These are phyloP conservation scores for Notodonta dromedarius DNA, from an alignment of 2,888 invertebrate genomes.

Conservation along the genomic window DNA sequence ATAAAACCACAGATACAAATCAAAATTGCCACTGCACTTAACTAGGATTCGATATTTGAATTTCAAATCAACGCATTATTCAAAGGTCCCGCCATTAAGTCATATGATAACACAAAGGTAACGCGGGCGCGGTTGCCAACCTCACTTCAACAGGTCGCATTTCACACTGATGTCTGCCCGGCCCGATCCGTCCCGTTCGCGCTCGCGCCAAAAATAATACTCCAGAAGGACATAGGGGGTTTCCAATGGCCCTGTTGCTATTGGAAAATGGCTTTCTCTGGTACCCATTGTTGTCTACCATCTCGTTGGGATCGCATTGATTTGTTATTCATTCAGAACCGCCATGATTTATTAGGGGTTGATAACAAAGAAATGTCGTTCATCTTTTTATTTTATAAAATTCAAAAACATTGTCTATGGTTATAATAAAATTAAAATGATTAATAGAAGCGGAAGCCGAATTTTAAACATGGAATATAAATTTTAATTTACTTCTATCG, in stretches of 20 bases:
- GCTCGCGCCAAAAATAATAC: constrained; percentile 82
- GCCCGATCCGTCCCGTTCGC: constrained; percentile 63
- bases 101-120: constrained; percentile 39
- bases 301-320: constrained; percentile 49
- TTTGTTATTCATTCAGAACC: constrained; percentile 42
- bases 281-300: constrained; percentile 59
- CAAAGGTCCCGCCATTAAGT: constrained; percentile 56
- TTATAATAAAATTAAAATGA: neutral
- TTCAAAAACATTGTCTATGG: neutral
- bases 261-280: constrained; percentile 75
- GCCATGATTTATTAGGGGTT: constrained; percentile 16
- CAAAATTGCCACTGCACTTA: constrained; percentile 22
- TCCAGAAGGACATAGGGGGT: constrained; percentile 72
- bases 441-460: neutral
- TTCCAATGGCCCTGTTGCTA: constrained; percentile 73
- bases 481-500: neutral
- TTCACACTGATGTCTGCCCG: constrained; percentile 67
- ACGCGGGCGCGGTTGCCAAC: constrained; percentile 63
- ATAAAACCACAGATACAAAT: constrained; percentile 25
- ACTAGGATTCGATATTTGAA: constrained; percentile 14
- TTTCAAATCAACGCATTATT: constrained; percentile 47
- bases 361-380: neutral
- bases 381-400: neutral
- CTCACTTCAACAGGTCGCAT: constrained; percentile 81
- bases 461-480: neutral